Evolutionary conservation across 2,797 vertebrate species (phyloP), one percentile per base, ranked within the genome.

Genomic region (Hemibagrus guttatus): DNA sequence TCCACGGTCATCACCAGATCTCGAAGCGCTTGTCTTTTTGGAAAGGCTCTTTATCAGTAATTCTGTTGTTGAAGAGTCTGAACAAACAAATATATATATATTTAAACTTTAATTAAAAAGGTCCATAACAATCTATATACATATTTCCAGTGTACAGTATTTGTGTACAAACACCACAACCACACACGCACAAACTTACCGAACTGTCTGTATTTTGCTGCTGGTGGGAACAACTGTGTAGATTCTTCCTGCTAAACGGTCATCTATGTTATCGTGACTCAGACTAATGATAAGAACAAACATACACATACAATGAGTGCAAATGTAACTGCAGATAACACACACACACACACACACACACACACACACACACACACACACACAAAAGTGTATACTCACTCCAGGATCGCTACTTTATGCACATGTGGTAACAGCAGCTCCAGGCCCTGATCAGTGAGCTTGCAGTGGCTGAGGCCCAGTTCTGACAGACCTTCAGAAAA

Each of bases 381-480:
- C 1, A 59, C 71, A 75, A 49, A n/a, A 1, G 3, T 28, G 19
- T 35, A 83, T 28, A 92, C 91, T 93, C 85, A 94, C 93, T 93
- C 92, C 52, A 94, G 88, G 78, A 88, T 89, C 64, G 90, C 86
- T 0, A 87, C 89, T 91, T 93, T 94, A 90, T 93, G 89, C 89
- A 93, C 92, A n/a, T 91, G 88, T 75, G 85, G 26, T 59, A 84
- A 83, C 84, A 93, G 88, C 4, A 71, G 79, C 52, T 88, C 39
- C 85, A 94, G 88, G 76, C 88, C 89, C 35, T 89, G 71, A 86
- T 93, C 91, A 17, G 87, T 91, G 81, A 94, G 91, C 71, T 89
- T 85, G 63, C 94, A 93, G 91, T 94, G 89, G 83, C 93, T 94
- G 79, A 94, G 91, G 90, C 94, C 91, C 89, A 94, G 92, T 85